A percentile compares a stretch with the other conserved stretches of the same genome.
These are phyloP conservation scores for Australoheros facetus DNA, from an alignment of 2,797 vertebrate genomes.

Conservation along the genomic window DNA sequence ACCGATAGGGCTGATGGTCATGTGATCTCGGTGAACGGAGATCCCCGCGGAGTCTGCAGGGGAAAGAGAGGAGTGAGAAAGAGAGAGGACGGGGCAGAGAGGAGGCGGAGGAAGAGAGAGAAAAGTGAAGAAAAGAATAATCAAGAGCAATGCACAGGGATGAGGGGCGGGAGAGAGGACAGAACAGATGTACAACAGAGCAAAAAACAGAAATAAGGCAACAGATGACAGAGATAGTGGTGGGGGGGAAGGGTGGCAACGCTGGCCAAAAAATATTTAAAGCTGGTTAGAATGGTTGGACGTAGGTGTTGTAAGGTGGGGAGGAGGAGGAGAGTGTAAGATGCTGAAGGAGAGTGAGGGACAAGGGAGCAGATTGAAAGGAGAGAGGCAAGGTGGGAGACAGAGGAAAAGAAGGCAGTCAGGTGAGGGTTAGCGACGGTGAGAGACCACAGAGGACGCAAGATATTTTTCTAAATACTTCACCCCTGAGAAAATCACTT, in stretches of 20 bases:
- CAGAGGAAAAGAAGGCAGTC: constrained; percentile 71
- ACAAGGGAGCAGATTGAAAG: constrained; percentile 61
- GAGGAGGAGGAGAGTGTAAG: constrained; percentile 69
- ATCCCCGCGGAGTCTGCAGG: constrained; percentile 83
- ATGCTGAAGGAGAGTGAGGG: constrained; percentile 71
- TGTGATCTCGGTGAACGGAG: constrained; percentile 86
- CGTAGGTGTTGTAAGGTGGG: constrained; percentile 72
- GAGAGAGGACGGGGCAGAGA: constrained; percentile 37
- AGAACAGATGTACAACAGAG: constrained; percentile 25
- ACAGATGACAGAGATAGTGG: constrained; percentile 26
- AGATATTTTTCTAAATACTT: constrained; percentile 24
- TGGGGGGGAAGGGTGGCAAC: constrained; percentile 1
- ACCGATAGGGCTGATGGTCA: constrained; percentile 88
- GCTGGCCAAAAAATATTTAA: constrained; percentile 20
- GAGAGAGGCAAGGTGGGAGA: constrained; percentile 67
- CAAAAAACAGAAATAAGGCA: constrained; percentile 62
- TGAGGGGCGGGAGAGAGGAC: constrained; percentile 15
- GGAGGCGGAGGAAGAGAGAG: constrained; percentile 23
- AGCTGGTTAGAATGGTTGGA: constrained; percentile 75
- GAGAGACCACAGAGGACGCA: constrained; percentile 51
- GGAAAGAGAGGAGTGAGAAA: constrained; percentile 73
- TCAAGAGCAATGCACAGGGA: constrained; percentile 65
- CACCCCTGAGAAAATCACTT: constrained; percentile 21
- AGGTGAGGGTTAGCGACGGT: constrained; percentile 67
- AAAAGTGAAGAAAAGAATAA: constrained; percentile 66